Base-by-base conservation (phyloP, 2,797 vertebrate genomes). In the Bradypodion ventrale region DNA sequence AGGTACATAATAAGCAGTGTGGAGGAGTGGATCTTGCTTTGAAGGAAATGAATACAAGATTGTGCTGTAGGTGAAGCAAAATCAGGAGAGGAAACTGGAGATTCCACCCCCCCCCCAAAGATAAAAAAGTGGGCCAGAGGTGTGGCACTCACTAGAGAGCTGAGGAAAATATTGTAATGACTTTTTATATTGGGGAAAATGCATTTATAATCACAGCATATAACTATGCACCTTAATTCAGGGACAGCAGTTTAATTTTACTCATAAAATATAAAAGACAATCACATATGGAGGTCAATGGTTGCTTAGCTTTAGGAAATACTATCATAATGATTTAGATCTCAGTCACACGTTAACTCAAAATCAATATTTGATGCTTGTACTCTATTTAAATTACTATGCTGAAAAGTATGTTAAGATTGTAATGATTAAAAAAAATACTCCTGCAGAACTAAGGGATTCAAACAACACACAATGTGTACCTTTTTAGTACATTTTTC, bases 371-470 rank as follows among this genome's bases (percentile, higher is more conserved):
- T 87, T 93, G 75, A 91, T 77, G 87, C 66, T 75, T 88, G 82
- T 80, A 90, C 74, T 91, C 68, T 85, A 93, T 93, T 94, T 93
- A 94, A 95, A 95, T 92, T 89, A 85, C 90, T 80, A 86, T 84
- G 65, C 84, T 92, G 35, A 66, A 90, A 93, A 93, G 84, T 89
- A 82, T 69, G 88, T 90, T 94, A 89, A 89, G 63, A 69, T 90
- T 88, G 92, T 89, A 88, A 73, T 85, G n/a, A 75, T 89, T 62
- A 91, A 85, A 92, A 92, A 90, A 89, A 93, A 66, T 10, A 29
- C 46, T 91, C 78, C 82, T 0, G 84, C 84, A 83, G 87, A 85
- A 49, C 78, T 85, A 92, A 93, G 89, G 29, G 13, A 6, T 32
- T 72, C 90, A 80, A 78, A 25, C 66, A 87, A 91, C 82, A 93